Percentiles rank a stretch among this genome's conserved stretches.
Evolutionary conservation across 2,888 invertebrate genomes (phyloP).

Genomic region (Cephus sareptanus): DNA sequence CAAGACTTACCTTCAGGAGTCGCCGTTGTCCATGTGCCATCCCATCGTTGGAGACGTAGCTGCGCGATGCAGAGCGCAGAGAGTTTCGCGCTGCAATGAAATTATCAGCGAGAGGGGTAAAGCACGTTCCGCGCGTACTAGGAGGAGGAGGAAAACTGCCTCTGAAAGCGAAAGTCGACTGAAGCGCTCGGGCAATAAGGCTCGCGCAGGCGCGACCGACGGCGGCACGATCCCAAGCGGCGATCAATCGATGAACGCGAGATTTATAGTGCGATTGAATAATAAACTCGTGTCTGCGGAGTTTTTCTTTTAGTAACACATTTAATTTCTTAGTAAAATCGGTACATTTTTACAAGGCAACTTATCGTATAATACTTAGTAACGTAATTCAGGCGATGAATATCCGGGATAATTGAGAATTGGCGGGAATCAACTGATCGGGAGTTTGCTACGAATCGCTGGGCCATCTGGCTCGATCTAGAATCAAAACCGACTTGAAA

Average conservation of each 20-base stretch:
- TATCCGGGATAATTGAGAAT: slow-evolving; percentile 15
- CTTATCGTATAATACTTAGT: slow-evolving; percentile 53
- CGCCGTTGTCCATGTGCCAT: not conserved
- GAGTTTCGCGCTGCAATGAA: slow-evolving; percentile 26
- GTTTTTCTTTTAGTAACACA: slow-evolving; percentile 51
- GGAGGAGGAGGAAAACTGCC: not conserved
- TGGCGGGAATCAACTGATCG: not conserved
- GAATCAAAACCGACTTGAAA: not conserved
- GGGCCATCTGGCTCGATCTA: not conserved
- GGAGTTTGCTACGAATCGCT: not conserved
- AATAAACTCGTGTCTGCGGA: not conserved
- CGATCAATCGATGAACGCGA: not conserved
- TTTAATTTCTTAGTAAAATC: slow-evolving; percentile 59
- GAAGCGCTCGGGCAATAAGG: not conserved
- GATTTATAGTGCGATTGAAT: not conserved
- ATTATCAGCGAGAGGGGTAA: slow-evolving; percentile 32
- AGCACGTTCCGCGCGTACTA: not conserved
- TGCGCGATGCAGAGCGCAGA: slow-evolving; percentile 4
- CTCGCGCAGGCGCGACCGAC: not conserved
- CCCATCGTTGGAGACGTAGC: not conserved
- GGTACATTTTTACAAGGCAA: slow-evolving; percentile 60
- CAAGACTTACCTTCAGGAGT: not conserved
- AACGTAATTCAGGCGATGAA: slow-evolving; percentile 45
- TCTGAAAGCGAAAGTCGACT: not conserved
- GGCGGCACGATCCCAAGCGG: not conserved